phyloP scores from a whole-genome alignment of 2,797 vertebrate species.

The Vireo griseus region DNA sequence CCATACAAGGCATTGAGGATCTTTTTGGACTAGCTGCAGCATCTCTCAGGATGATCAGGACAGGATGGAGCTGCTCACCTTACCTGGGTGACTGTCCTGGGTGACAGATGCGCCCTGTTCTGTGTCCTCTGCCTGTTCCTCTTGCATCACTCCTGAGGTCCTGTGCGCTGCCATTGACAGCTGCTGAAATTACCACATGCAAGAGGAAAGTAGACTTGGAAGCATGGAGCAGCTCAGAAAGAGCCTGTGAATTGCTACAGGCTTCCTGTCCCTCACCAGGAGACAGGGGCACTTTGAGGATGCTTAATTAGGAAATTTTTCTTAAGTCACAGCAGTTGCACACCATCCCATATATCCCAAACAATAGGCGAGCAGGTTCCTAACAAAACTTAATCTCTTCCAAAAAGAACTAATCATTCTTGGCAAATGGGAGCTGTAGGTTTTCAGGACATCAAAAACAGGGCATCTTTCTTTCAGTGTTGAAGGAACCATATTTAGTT shows the following conservation, averaged over 20 bases:
- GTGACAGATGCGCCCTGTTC: neutral
- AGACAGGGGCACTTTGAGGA: neutral
- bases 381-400: neutral
- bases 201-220: neutral
- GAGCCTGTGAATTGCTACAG: neutral
- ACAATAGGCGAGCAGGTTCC: neutral
- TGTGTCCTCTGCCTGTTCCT: neutral
- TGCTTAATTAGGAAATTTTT: neutral
- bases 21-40: neutral
- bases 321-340: neutral
- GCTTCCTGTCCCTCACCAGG: neutral
- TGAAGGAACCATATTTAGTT: neutral
- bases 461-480: neutral
- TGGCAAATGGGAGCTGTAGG: neutral
- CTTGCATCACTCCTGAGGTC: neutral
- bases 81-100: neutral
- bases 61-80: fast-evolving
- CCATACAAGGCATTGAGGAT: neutral
- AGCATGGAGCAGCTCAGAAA: neutral
- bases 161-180: neutral
- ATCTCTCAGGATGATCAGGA: neutral
- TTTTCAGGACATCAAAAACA: neutral
- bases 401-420: neutral
- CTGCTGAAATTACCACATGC: neutral
- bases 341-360: neutral